phyloP scores from a whole-genome alignment of 2,797 vertebrate genomes.

The Glossophaga mutica region DNA sequence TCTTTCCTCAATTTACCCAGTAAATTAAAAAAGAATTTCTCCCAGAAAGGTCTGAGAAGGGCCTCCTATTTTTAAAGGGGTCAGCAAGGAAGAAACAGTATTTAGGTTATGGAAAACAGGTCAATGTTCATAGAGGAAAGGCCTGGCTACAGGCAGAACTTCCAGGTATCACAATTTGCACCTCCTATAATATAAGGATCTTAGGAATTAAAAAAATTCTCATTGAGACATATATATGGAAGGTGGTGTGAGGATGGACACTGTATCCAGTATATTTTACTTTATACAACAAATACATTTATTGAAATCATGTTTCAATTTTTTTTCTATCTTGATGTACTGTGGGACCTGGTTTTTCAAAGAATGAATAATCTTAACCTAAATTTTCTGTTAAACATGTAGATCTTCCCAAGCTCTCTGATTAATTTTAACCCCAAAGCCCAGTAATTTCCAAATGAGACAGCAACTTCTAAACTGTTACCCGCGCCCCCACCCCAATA shows the following conservation, averaged over 20 bases:
- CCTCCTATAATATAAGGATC: background rate
- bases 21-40: background rate
- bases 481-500: background rate
- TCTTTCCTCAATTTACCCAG: background rate
- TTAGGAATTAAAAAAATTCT: background rate
- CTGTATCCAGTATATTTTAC: background rate
- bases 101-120: background rate
- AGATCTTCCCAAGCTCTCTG: background rate
- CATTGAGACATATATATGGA: background rate
- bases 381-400: conserved; percentile 21
- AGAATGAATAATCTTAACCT: background rate
- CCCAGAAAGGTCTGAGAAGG: background rate
- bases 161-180: background rate
- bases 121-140: background rate
- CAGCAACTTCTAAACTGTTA: background rate
- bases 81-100: background rate
- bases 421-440: background rate
- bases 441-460: background rate
- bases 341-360: conserved; percentile 30
- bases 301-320: background rate
- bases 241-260: background rate
- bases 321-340: background rate
- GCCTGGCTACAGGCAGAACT: background rate
- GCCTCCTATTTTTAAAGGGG: background rate
- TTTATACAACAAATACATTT: background rate